A percentile compares a stretch with the other conserved stretches of the same genome.
These are phyloP conservation scores for Trimorus sp. DNA, from an alignment of 2,888 invertebrate species.

Conservation along the genomic window DNA sequence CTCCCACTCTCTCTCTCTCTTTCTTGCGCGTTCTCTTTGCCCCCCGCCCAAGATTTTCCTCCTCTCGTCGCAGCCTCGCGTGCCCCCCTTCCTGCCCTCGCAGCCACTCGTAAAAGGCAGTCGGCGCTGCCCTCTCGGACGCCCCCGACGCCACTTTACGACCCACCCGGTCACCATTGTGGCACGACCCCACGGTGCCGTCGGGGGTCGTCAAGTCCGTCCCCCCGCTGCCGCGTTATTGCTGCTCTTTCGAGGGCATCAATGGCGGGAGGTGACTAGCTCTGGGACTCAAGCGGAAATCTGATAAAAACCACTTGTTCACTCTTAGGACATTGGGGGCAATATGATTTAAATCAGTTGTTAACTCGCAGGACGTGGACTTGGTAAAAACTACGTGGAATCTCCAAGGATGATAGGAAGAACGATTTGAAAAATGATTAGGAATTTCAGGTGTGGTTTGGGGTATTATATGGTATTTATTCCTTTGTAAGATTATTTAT, in stretches of 20 bases:
- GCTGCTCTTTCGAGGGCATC: constrained; percentile 10
- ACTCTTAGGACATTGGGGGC: too few species aligned
- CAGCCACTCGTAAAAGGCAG: constrained; percentile 54
- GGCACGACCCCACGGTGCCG: not conserved
- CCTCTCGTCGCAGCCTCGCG: constrained; percentile 32
- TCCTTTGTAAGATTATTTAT: too few species aligned
- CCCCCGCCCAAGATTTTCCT: constrained; percentile 35
- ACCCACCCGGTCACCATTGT: constrained; percentile 21
- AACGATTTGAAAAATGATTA: too few species aligned
- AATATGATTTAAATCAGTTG: too few species aligned
- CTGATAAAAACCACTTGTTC: too few species aligned
- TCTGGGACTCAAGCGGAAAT: too few species aligned
- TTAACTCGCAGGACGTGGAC: too few species aligned
- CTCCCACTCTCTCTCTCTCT: constrained; percentile 62
- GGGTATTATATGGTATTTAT: too few species aligned
- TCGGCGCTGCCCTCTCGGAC: constrained; percentile 37
- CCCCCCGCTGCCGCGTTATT: not conserved
- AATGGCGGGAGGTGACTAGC: not conserved
- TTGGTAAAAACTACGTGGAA: too few species aligned
- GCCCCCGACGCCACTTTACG: constrained; percentile 24
- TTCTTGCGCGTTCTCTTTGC: constrained; percentile 60
- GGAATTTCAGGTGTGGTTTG: too few species aligned
- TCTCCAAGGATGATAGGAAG: too few species aligned
- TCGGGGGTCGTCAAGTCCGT: constrained; percentile 2
- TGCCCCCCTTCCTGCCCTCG: constrained; percentile 44